Conservation (phyloP, 92 coral and sea anemone species). For the Porites lobata region DNA sequence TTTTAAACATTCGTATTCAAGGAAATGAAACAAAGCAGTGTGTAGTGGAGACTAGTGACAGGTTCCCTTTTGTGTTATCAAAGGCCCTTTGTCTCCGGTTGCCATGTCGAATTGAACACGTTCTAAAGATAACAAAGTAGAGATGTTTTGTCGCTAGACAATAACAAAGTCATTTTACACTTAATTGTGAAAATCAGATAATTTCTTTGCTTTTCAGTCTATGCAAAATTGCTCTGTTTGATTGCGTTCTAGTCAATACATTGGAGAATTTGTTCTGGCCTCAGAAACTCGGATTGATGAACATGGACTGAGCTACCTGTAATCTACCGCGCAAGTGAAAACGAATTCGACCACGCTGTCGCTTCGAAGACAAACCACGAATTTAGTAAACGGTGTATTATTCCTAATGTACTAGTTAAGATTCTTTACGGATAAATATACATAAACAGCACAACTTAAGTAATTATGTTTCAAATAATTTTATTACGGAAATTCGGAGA, state of each 20-base stretch:
- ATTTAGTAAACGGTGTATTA: constrained; percentile 11
- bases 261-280: background rate
- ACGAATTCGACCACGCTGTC: constrained; percentile 5
- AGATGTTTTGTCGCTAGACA: constrained; percentile 23
- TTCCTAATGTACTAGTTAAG: constrained; percentile 29
- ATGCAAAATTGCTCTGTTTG: constrained; percentile 25
- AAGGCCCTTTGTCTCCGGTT: constrained; percentile 65
- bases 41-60: constrained; percentile 44
- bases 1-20: constrained; percentile 52
- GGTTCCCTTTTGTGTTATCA: constrained; percentile 66
- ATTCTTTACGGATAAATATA: background rate
- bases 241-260: background rate
- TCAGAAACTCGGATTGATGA: background rate
- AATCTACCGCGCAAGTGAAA: background rate
- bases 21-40: constrained; percentile 44
- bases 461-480: background rate
- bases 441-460: constrained; percentile 17
- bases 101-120: constrained; percentile 47
- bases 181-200: constrained; percentile 25
- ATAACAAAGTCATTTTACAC: constrained; percentile 33
- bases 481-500: background rate
- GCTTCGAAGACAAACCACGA: background rate
- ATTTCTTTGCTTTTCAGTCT: constrained; percentile 1
- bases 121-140: constrained; percentile 41
- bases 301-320: background rate